These are phyloP conservation scores for Drosophila parvula DNA, from an alignment of 1,140 invertebrate species.

Conservation along the genomic window DNA sequence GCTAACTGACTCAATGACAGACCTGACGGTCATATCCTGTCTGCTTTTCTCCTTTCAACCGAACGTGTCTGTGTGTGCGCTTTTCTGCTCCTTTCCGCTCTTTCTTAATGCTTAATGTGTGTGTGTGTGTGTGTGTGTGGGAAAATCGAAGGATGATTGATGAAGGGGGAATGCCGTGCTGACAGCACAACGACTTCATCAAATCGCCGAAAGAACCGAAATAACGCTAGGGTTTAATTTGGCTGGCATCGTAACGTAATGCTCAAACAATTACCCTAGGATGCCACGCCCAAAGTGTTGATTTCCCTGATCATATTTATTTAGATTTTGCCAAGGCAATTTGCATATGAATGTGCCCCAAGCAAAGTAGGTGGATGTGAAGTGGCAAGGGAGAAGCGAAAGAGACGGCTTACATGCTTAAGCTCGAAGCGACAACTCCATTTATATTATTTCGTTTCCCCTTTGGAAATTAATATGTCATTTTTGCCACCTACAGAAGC, in stretches of 20 bases:
- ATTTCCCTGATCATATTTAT: conserved; percentile 78
- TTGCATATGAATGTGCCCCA: conserved; percentile 64
- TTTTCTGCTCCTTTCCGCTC: conserved; percentile 15
- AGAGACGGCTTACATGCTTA: conserved; percentile 56
- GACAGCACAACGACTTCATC: conserved; percentile 69
- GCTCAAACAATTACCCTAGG: conserved; percentile 50
- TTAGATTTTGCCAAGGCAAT: conserved; percentile 64
- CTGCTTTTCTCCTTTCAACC: conserved; percentile 4
- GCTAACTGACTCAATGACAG: conserved; percentile 45
- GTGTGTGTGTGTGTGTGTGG: conserved; percentile 5
- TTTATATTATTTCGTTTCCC: conserved; percentile 81
- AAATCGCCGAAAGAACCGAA: conserved; percentile 48
- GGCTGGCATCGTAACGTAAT: conserved; percentile 37
- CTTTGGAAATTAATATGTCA: conserved; percentile 83
- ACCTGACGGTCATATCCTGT: conserved; percentile 43
- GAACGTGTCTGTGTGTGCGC: conserved; percentile 1
- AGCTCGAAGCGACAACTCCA: conserved; percentile 71
- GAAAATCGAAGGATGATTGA: conserved; percentile 65
- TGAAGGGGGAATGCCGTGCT: conserved; percentile 51
- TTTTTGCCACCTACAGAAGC: conserved; percentile 66
- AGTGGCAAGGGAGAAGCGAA: conserved; percentile 2
- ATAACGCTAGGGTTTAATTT: conserved; percentile 46
- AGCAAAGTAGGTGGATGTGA: conserved; percentile 2
- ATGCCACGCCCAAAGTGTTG: conserved; percentile 55
- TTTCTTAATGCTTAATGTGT: conserved; percentile 11